Conservation (phyloP, 2,797 vertebrate species). For the Buceros bicornis region DNA sequence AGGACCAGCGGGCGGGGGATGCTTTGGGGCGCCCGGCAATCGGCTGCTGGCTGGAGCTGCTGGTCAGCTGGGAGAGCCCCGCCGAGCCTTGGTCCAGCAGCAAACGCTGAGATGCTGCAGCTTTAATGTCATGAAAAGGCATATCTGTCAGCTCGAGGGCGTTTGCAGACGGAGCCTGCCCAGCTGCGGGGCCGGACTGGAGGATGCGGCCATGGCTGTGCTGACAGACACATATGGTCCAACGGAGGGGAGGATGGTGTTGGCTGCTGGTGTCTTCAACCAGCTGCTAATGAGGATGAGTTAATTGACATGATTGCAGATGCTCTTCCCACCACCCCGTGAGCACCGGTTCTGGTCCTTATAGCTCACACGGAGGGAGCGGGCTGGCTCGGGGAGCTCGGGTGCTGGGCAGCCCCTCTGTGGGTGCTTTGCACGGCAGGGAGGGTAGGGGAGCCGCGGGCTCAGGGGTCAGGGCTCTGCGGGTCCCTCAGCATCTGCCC, state of each 20-base stretch:
- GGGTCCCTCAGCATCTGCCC: rapidly evolving
- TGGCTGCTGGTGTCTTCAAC: background rate
- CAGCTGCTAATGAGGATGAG: background rate
- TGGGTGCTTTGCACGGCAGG: too few relatives aligned
- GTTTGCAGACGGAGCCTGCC: rapidly evolving
- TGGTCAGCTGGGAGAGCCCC: rapidly evolving
- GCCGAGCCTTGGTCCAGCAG: background rate
- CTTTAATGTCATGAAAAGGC: background rate
- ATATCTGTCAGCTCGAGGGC: rapidly evolving
- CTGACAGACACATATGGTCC: rapidly evolving
- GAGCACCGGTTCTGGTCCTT: background rate
- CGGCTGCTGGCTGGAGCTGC: background rate
- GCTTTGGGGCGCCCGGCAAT: rapidly evolving
- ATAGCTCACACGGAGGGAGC: rapidly evolving
- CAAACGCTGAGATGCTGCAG: rapidly evolving
- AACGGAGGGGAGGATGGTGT: background rate
- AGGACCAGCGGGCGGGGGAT: rapidly evolving
- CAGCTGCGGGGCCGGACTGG: rapidly evolving
- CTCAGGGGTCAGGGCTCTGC: background rate
- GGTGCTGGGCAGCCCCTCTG: background rate
- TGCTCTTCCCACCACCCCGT: rapidly evolving
- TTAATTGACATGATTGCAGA: too few relatives aligned
- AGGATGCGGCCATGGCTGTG: rapidly evolving
- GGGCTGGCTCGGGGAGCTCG: background rate
- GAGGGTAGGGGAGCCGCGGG: background rate